Percentiles rank a stretch among this genome's conserved stretches.
phyloP scores from a whole-genome alignment of 2,797 vertebrate genomes.

The Onychomys arenicola region DNA sequence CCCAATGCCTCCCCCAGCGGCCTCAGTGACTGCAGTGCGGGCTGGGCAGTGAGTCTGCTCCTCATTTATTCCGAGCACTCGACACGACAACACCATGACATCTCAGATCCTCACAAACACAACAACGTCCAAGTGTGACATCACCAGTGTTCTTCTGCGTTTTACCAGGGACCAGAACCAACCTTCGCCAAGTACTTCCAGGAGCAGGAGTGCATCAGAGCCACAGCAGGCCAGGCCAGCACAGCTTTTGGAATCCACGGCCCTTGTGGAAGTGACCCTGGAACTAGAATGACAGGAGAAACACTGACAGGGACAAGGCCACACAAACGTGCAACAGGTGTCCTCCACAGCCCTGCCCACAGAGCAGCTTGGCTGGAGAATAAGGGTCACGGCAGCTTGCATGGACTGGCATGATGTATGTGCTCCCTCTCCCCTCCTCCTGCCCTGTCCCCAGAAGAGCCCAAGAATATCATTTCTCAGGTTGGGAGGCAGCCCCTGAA shows the following conservation, averaged over 20 bases:
- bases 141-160: conserved; percentile 79
- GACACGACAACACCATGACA: conserved; percentile 83
- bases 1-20: not conserved
- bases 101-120: conserved; percentile 72
- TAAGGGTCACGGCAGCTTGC: not conserved
- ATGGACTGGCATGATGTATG: not conserved
- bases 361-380: conserved; percentile 53
- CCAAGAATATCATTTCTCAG: not conserved
- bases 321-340: not conserved
- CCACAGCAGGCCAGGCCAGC: conserved; percentile 80
- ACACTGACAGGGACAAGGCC: conserved; percentile 76
- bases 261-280: conserved; percentile 85
- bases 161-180: conserved; percentile 79
- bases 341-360: conserved; percentile 36
- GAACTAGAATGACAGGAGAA: conserved; percentile 86
- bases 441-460: not conserved
- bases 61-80: conserved; percentile 86
- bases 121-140: conserved; percentile 74
- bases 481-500: not conserved
- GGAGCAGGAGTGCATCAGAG: conserved; percentile 70
- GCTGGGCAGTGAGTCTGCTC: not conserved
- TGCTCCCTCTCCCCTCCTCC: not conserved
- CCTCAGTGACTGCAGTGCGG: not conserved
- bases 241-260: conserved; percentile 84
- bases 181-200: conserved; percentile 79